phyloP scores from a whole-genome alignment of 2,113 vertebrate genomes.

The Apteryx mantelli region DNA sequence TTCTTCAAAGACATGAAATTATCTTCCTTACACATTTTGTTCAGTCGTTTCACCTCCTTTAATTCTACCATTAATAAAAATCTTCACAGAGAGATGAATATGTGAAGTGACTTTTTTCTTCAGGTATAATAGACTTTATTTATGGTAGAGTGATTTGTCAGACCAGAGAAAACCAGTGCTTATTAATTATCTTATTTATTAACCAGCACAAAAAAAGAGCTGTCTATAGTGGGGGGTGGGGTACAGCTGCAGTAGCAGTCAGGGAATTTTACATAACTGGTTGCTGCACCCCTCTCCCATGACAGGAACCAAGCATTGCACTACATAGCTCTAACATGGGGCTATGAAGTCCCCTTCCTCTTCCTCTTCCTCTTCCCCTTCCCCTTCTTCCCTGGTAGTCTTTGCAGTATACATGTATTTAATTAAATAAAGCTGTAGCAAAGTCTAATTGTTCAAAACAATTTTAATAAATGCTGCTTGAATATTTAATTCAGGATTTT shows the following conservation, averaged over 20 bases:
- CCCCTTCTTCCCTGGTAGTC: not conserved
- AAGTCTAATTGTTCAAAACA: not conserved
- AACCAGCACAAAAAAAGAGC: not conserved
- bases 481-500: not conserved
- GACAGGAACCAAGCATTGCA: not conserved
- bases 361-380: not conserved
- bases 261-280: not conserved
- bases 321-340: not conserved
- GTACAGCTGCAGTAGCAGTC: not conserved
- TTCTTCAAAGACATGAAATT: not conserved
- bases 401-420: not conserved
- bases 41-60: not conserved
- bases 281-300: not conserved
- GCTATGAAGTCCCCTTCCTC: not conserved
- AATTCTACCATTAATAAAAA: not conserved
- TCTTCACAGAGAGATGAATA: not conserved
- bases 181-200: not conserved
- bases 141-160: not conserved
- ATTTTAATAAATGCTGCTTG: not conserved
- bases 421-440: not conserved
- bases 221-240: not conserved
- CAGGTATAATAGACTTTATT: not conserved
- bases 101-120: not conserved
- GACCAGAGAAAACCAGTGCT: not conserved
- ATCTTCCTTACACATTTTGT: not conserved